A percentile compares a stretch with the other conserved stretches of the same genome.
Evolutionary conservation across 2,113 vertebrate species (phyloP).

Genomic region (Hippoglossus stenolepis): DNA sequence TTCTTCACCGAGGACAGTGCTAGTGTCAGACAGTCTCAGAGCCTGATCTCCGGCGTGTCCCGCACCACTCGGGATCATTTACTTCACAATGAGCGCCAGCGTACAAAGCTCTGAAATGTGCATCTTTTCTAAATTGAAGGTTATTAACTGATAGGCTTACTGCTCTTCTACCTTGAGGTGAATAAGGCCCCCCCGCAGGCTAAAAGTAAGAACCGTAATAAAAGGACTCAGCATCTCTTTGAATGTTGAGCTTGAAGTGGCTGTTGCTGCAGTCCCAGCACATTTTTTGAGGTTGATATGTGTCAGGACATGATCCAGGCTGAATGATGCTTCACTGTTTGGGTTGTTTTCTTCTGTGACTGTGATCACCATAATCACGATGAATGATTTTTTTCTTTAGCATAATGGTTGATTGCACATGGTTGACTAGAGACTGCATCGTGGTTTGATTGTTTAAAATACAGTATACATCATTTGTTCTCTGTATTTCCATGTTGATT

Average conservation of each 20-base stretch:
- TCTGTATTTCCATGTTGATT: background rate
- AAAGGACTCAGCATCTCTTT: conserved; percentile 43
- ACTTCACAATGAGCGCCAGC: conserved; percentile 5
- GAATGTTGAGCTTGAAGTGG: conserved; percentile 25
- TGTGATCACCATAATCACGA: conserved; percentile 2
- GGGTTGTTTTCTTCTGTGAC: conserved; percentile 9
- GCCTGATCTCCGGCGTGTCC: background rate
- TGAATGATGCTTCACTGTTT: conserved; percentile 22
- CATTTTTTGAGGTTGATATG: conserved; percentile 56
- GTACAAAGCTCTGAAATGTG: conserved; percentile 17
- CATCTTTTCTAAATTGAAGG: conserved; percentile 46
- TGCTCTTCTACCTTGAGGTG: conserved; percentile 10
- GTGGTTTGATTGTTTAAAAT: background rate
- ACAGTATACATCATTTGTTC: background rate
- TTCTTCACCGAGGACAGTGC: background rate
- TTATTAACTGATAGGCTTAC: conserved; percentile 47
- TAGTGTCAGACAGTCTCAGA: background rate
- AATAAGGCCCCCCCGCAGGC: conserved; percentile 3
- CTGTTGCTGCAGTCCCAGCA: conserved; percentile 20
- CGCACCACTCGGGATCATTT: too few relatives aligned
- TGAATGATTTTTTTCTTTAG: background rate
- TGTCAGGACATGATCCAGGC: conserved; percentile 50
- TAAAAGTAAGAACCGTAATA: conserved; percentile 39
- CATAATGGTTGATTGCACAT: background rate
- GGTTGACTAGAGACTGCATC: background rate